Evolutionary conservation across 2,888 invertebrate species (phyloP), one percentile per base, ranked within the genome.

Genomic region (Chelonus formosanus): DNA sequence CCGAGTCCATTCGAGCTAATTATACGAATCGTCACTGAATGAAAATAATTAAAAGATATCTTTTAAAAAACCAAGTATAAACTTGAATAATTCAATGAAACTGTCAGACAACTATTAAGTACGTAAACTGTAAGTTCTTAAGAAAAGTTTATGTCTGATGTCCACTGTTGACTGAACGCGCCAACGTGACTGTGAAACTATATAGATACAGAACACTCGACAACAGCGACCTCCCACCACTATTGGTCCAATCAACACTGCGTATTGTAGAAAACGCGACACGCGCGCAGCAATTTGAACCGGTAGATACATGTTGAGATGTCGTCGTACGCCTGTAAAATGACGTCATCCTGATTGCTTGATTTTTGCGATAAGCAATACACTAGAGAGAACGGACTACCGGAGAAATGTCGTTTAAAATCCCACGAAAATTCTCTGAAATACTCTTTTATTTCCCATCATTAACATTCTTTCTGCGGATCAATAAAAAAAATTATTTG

Each of bases 161-260:
- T 52, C 45, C 67, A 62, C 57, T 71, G 70, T 73, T 74, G 72
- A 82, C 82, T 82, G 82, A 80, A 71, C 74, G 74, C 73, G 71
- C 69, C 78, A 80, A 81, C 77, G 79, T 81, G 80, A 79, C 77
- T 75, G 10, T 68, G 74, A 74, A 74, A 75, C 81, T 81, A 82
- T 81, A 81, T 81, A 80, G 50, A 66, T 61, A 61, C 48, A 4
- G 60, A 50, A 10, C 10, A 44, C 32, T 3, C 44, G 44, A 53
- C 53, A 61, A n/a, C n/a, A 54, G 61, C 61, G 53, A 57, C 44
- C 56, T 43, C 63, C 63, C 63, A 63, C 66, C 57, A 43, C 45
- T 54, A 35, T 5, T 5, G 50, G 50, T 2, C 54, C 35, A 61
- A 61, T 53, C 53, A 43, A 34, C 20, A 44, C 34, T 7, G 8